Evolutionary conservation across 53 echinoderm and acorn worm species (phyloP), one percentile per base, ranked within the genome.

Genomic region (Antedon mediterranea): DNA sequence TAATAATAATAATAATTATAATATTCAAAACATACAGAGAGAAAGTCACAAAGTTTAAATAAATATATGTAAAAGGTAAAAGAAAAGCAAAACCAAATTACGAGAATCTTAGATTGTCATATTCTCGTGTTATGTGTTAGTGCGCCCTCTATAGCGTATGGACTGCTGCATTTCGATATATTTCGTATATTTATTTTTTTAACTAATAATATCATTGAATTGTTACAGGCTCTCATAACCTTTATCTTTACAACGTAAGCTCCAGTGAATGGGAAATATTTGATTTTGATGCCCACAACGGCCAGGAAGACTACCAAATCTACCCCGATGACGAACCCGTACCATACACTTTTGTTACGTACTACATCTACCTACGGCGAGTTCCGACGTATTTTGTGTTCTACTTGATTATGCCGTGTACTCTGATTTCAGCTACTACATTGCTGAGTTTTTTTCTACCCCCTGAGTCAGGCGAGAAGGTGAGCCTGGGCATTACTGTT

Each of bases 361-460:
- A 97, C 75, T 92, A 92, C 29, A 89, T 97, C 76, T 85, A 77
- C 74, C 82, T 97, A 29, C 81, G 81, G 26, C 75, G 97, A 28
- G 86, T 97, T 79, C 89, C 97, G 4, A 92, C 87, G 30, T 97
- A 97, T 43, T 97, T 91, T 71, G 97, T 97, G 31, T 97, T 97
- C 86, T 91, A 97, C 79, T 86, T 97, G 20, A 89, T 97, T 74
- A 97, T 97, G 97, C 97, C 97, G 1, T 97, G 97, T 70, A 83
- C 84, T 73, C 82, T 97, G 72, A 97, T 97, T 72, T 92, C 97
- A 20, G 86, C 86, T 32, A 90, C 86, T 32, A 97, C 97, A 9
- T 86, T 97, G 43, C 90, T 97, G 29, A 97, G 97, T 43, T 97
- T 97, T 88, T 97, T 97, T 81, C 92, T 97, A 0, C 97, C 97